A percentile compares a stretch with the other conserved stretches of the same genome.
phyloP scores from a whole-genome alignment of 2,888 invertebrate species.

The Boloria euphrosyne region DNA sequence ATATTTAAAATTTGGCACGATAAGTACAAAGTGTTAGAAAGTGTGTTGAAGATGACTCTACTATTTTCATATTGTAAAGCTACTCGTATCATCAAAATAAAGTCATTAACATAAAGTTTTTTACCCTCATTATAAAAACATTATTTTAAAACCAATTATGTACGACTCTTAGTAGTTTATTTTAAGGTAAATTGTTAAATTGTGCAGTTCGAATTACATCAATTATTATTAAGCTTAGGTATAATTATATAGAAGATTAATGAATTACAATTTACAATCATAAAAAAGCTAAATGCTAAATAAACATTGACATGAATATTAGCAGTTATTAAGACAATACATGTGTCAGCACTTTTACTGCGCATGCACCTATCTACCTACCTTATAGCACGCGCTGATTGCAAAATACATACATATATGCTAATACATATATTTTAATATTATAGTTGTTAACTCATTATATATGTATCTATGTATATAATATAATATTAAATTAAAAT shows the following conservation, averaged over 20 bases:
- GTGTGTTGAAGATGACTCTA: not conserved
- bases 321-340: slow-evolving; percentile 18
- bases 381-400: slow-evolving; percentile 42
- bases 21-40: not conserved
- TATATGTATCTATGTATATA: slow-evolving; percentile 12
- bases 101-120: not conserved
- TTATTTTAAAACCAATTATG: too few relatives aligned
- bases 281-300: not conserved
- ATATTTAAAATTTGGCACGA: slow-evolving; percentile 1
- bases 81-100: not conserved
- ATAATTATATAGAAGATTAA: too few relatives aligned
- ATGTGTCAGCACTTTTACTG: slow-evolving; percentile 52
- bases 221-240: too few relatives aligned
- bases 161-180: too few relatives aligned
- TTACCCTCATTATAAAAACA: too few relatives aligned
- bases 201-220: too few relatives aligned
- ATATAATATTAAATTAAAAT: not conserved
- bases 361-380: slow-evolving; percentile 42
- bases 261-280: too few relatives aligned
- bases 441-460: too few relatives aligned
- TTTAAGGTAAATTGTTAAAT: too few relatives aligned
- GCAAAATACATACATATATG: too few relatives aligned
- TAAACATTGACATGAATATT: slow-evolving; percentile 14
- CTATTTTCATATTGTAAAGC: not conserved
- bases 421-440: slow-evolving; percentile 17